phyloP scores from a whole-genome alignment of 2,797 vertebrate species.

The Prionace glauca region DNA sequence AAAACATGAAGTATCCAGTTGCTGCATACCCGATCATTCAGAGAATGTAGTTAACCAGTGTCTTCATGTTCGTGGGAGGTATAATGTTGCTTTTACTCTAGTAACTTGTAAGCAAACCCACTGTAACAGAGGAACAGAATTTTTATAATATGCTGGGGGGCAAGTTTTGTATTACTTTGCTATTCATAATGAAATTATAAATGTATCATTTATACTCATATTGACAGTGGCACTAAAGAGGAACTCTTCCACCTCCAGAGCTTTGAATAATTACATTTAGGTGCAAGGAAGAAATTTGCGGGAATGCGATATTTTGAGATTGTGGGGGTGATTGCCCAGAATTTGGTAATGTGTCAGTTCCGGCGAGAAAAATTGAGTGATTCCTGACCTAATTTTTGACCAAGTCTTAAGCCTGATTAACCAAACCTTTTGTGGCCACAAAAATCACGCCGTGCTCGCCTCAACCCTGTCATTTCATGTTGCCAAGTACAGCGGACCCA shows the following conservation, averaged over 20 bases:
- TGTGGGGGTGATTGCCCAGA: too few species aligned
- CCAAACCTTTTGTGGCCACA: too few species aligned
- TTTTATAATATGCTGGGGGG: neutral
- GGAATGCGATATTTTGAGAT: neutral
- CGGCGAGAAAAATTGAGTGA: too few species aligned
- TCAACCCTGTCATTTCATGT: too few species aligned
- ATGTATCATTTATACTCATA: neutral
- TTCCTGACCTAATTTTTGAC: too few species aligned
- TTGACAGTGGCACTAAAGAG: neutral
- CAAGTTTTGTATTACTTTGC: neutral
- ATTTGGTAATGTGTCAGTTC: too few species aligned
- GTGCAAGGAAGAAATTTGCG: neutral
- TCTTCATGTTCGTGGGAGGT: neutral
- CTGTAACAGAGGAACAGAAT: neutral
- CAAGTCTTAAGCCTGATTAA: too few species aligned
- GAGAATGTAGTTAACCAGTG: neutral
- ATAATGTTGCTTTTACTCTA: neutral
- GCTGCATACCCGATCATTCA: neutral
- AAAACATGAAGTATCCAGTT: neutral
- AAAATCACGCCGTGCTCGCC: too few species aligned
- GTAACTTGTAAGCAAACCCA: neutral
- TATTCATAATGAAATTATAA: neutral
- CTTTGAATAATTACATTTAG: neutral
- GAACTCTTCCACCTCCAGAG: neutral
- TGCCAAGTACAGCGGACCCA: too few species aligned